Evolutionary conservation across 2,797 vertebrate species (phyloP).

Genomic region (Botia kubotai): DNA sequence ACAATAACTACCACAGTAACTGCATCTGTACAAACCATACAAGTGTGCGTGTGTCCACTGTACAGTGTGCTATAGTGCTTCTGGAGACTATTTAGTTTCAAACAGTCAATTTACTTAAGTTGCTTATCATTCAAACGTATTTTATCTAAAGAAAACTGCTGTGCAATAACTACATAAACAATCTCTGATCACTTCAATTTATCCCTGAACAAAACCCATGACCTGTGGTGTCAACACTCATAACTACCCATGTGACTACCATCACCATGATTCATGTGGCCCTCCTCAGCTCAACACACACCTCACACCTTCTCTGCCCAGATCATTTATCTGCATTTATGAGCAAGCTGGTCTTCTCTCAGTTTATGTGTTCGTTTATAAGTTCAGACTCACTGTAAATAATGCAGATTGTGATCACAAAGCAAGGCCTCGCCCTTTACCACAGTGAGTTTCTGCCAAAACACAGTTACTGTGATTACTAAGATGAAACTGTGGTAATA

Average conservation of each 20-base stretch:
- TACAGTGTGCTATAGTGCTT: background rate
- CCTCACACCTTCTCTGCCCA: background rate
- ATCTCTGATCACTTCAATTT: background rate
- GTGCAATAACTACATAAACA: background rate
- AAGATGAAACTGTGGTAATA: too few relatives aligned
- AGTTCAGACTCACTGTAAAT: background rate
- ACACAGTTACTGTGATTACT: too few relatives aligned
- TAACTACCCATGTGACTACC: background rate
- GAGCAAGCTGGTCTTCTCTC: too few relatives aligned
- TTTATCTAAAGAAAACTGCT: background rate
- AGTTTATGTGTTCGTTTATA: too few relatives aligned
- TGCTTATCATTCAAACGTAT: background rate
- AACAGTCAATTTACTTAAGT: too few relatives aligned
- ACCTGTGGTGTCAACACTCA: background rate
- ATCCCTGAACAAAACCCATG: background rate
- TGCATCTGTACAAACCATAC: background rate
- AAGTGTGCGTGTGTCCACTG: background rate
- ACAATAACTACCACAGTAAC: too few relatives aligned
- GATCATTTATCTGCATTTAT: too few relatives aligned
- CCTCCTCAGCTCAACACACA: background rate
- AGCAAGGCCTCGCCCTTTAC: background rate
- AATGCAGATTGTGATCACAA: background rate
- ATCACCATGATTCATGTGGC: background rate
- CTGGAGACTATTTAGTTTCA: background rate
- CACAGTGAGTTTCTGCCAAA: background rate